Evolutionary conservation across 2,113 vertebrate genomes (phyloP).

Genomic region (Sphyrna mokarran): DNA sequence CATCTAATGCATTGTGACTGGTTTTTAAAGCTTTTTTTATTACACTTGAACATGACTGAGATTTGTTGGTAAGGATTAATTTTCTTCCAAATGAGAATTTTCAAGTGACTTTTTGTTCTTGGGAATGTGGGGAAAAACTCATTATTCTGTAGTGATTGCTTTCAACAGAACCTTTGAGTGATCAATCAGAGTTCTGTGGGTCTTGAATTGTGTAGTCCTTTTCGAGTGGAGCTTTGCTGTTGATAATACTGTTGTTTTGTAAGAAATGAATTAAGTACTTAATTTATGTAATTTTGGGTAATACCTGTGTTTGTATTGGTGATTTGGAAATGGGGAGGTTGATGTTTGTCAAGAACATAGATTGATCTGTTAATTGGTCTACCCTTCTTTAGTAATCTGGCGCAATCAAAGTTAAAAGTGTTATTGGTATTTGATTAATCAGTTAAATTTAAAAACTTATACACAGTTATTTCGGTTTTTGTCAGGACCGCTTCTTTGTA

Average conservation of each 20-base stretch:
- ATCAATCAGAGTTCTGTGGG: background rate
- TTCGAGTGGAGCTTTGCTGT: background rate
- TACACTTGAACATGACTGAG: slow-evolving; percentile 3
- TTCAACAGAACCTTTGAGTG: background rate
- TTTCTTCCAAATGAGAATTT: slow-evolving; percentile 23
- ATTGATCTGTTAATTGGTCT: background rate
- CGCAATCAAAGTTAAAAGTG: background rate
- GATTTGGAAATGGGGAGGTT: background rate
- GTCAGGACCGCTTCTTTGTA: background rate
- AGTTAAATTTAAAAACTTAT: background rate
- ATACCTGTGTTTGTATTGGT: background rate
- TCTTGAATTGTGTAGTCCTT: background rate
- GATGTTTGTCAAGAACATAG: background rate
- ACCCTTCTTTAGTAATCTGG: background rate
- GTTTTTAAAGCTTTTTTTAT: background rate
- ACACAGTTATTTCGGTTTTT: background rate
- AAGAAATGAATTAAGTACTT: background rate
- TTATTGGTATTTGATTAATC: background rate
- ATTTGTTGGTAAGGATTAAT: slow-evolving; percentile 11
- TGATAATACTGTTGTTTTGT: background rate
- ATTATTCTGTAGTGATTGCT: background rate
- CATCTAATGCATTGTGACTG: background rate
- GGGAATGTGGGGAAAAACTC: background rate
- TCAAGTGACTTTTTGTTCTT: slow-evolving; percentile 28
- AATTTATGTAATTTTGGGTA: background rate